Evolutionary conservation across 2,888 invertebrate species (phyloP).

Genomic region (Rhagophthalmus giganteus): DNA sequence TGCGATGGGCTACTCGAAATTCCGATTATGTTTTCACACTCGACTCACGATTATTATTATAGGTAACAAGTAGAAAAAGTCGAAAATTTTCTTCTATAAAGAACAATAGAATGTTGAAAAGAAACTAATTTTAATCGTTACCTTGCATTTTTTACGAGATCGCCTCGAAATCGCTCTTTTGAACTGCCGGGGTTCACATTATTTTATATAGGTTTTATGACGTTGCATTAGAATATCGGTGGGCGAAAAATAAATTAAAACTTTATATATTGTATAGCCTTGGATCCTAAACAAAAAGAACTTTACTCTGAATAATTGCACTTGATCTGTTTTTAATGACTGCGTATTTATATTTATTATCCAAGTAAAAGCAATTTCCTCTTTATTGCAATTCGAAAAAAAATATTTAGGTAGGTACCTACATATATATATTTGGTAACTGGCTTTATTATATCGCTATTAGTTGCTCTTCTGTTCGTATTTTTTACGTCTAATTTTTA

Average conservation of each 20-base stretch:
- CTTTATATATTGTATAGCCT: background rate
- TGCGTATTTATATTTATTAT: constrained; percentile 1
- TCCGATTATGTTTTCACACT: no score
- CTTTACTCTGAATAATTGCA: background rate
- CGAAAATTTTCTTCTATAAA: no score
- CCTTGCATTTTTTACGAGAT: no score
- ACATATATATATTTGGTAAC: background rate
- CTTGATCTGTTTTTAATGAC: constrained; percentile 17
- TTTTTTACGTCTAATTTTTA: constrained; percentile 1
- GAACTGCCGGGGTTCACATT: no score
- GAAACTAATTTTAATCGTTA: no score
- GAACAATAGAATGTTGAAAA: no score
- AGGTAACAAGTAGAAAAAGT: no score
- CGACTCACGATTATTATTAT: no score
- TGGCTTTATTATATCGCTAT: background rate
- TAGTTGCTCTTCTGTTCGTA: background rate
- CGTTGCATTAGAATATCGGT: no score
- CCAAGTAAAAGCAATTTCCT: constrained; percentile 8
- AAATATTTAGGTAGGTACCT: background rate
- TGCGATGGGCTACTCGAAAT: no score
- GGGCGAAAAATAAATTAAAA: background rate
- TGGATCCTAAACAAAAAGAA: background rate
- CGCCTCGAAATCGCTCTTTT: no score
- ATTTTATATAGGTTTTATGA: no score
- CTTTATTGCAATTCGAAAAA: background rate